Evolutionary conservation across 2,888 invertebrate species (phyloP).

Genomic region (Acanthococcus lagerstroemiae): DNA sequence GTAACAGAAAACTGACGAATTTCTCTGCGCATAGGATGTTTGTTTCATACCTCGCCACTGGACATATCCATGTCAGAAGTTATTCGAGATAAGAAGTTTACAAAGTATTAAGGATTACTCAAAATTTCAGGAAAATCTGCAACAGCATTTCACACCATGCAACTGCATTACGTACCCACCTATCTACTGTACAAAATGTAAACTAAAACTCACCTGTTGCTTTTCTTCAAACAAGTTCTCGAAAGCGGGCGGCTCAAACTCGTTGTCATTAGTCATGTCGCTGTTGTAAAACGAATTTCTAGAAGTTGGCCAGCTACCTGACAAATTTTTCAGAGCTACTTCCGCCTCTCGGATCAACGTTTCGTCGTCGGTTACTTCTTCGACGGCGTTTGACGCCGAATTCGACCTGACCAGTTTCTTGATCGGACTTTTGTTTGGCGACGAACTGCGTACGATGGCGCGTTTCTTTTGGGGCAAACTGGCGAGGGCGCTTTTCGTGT

Average conservation of each 20-base stretch:
- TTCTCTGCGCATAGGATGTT: too few relatives aligned
- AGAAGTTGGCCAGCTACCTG: constrained; percentile 65
- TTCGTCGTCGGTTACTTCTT: constrained; percentile 61
- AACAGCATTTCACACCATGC: too few relatives aligned
- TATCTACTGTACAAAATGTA: too few relatives aligned
- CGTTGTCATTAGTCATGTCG: constrained; percentile 53
- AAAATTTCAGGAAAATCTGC: too few relatives aligned
- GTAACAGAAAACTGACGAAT: too few relatives aligned
- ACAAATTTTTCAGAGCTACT: constrained; percentile 74
- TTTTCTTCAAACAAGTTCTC: constrained; percentile 78
- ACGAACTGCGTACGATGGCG: constrained; percentile 41
- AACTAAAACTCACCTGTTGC: constrained; percentile 43
- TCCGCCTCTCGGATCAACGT: constrained; percentile 78
- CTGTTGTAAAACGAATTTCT: constrained; percentile 52
- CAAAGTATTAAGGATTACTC: too few relatives aligned
- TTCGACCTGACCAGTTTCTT: constrained; percentile 38
- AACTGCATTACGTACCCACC: too few relatives aligned
- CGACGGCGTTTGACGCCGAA: constrained; percentile 22
- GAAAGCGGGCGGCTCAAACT: constrained; percentile 61
- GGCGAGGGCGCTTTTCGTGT: constrained; percentile 31
- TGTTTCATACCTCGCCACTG: too few relatives aligned
- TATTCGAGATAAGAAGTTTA: too few relatives aligned
- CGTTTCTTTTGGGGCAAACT: constrained; percentile 52
- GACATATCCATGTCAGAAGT: too few relatives aligned
- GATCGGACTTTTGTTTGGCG: constrained; percentile 43